Conservation (phyloP, 2,113 vertebrate genomes). For the Anhinga anhinga region DNA sequence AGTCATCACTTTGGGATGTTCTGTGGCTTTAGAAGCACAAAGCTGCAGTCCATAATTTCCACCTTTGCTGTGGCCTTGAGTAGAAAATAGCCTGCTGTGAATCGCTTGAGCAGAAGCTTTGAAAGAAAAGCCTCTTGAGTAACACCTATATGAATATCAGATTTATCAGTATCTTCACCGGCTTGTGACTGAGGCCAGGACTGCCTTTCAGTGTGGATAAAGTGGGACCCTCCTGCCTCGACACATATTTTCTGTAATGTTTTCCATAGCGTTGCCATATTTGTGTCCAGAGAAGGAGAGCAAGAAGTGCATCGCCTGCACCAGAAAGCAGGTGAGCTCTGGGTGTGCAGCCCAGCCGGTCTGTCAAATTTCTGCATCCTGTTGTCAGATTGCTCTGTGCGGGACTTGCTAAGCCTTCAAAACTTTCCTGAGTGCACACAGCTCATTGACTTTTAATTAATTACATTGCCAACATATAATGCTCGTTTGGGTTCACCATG, state of each 20-base stretch:
- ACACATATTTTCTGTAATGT: not conserved
- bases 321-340: not conserved
- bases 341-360: not conserved
- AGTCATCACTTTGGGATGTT: not conserved
- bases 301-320: not conserved
- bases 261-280: not conserved
- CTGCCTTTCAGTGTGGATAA: not conserved
- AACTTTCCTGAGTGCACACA: not conserved
- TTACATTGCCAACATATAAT: not conserved
- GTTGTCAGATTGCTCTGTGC: not conserved
- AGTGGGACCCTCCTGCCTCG: not conserved
- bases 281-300: not conserved
- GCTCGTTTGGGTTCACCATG: rapidly evolving
- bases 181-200: not conserved
- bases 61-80: not conserved
- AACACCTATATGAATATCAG: not conserved
- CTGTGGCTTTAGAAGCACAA: not conserved
- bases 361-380: rapidly evolving
- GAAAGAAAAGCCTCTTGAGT: not conserved
- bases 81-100: not conserved
- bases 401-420: not conserved
- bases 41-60: not conserved
- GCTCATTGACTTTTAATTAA: not conserved
- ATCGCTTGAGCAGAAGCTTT: not conserved
- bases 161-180: not conserved